Conservation (phyloP, 1,140 invertebrate genomes). For the Eumeta japonica region DNA sequence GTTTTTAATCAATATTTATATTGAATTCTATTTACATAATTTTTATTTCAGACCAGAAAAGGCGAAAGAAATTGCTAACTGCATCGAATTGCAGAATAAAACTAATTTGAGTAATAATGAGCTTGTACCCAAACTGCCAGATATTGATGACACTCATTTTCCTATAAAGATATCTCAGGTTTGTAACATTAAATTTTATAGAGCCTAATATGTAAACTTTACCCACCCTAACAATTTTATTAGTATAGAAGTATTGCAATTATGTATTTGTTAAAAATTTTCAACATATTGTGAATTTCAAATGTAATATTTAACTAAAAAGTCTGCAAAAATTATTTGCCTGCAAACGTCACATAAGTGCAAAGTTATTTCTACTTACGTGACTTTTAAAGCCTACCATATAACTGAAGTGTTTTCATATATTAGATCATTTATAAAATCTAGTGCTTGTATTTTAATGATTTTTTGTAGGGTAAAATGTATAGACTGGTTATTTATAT, state of each 20-base stretch:
- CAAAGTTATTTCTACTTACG: too few species aligned
- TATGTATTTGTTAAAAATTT: neutral
- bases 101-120: slow-evolving; percentile 16
- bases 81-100: slow-evolving; percentile 9
- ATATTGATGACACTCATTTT: slow-evolving; percentile 50
- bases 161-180: slow-evolving; percentile 49
- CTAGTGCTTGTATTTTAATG: neutral
- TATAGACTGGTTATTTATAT: neutral
- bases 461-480: neutral
- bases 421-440: neutral
- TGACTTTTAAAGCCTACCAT: neutral
- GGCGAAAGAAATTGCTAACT: slow-evolving; percentile 23
- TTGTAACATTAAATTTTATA: slow-evolving; percentile 14
- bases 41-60: slow-evolving; percentile 23
- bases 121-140: slow-evolving; percentile 50
- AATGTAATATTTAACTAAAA: neutral
- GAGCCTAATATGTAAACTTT: too few species aligned
- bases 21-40: neutral
- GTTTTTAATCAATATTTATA: too few species aligned
- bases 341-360: neutral
- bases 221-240: neutral
- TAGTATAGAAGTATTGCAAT: neutral
- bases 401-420: neutral
- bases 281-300: neutral
- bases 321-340: neutral